A percentile compares a stretch with the other conserved stretches of the same genome.
phyloP scores from a whole-genome alignment of 2,113 vertebrate genomes.

The Lampris megalopsis region DNA sequence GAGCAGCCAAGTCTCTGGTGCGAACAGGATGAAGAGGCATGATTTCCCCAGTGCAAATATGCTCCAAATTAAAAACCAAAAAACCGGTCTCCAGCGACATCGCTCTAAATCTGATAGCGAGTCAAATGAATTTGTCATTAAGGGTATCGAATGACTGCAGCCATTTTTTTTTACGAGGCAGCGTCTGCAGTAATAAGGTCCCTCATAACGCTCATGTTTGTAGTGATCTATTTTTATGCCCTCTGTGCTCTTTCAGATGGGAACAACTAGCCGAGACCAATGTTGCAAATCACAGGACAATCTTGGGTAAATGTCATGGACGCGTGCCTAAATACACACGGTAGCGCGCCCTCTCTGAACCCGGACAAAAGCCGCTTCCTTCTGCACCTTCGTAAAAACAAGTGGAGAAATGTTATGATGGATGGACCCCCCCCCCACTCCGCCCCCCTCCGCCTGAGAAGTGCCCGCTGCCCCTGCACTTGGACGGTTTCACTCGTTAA shows the following conservation, averaged over 20 bases:
- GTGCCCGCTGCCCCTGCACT: too few relatives aligned
- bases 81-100: conserved; percentile 73
- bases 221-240: conserved; percentile 42
- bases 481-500: too few relatives aligned
- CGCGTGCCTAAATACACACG: too few relatives aligned
- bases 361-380: too few relatives aligned
- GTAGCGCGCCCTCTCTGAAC: too few relatives aligned
- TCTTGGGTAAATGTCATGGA: too few relatives aligned
- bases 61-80: conserved; percentile 81
- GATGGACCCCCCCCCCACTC: too few relatives aligned
- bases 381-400: too few relatives aligned
- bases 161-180: conserved; percentile 26
- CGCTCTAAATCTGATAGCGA: conserved; percentile 71
- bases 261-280: not conserved
- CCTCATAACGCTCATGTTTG: conserved; percentile 31
- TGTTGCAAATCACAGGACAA: too few relatives aligned
- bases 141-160: conserved; percentile 63
- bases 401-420: too few relatives aligned
- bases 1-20: conserved; percentile 60
- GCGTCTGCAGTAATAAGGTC: conserved; percentile 37
- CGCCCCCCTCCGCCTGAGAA: too few relatives aligned
- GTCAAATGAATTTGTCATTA: conserved; percentile 76
- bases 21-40: conserved; percentile 69
- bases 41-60: conserved; percentile 82
- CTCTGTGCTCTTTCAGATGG: not conserved